These are phyloP conservation scores for Zaprionus africanus DNA, from an alignment of 1,140 invertebrate species.

Conservation along the genomic window DNA sequence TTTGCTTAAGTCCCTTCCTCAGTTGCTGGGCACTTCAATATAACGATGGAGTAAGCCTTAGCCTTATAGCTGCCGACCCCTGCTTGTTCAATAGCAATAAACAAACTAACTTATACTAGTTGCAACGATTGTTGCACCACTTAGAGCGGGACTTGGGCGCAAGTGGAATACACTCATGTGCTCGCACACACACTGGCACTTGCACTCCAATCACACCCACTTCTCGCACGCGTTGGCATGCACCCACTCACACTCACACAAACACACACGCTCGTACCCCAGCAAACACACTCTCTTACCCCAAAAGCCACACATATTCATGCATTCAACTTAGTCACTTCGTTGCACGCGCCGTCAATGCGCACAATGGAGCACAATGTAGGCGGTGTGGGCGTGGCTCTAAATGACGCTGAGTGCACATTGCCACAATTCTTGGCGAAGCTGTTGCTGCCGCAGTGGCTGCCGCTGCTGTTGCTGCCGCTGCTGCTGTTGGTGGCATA, in stretches of 20 bases:
- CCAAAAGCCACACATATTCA: constrained; percentile 26
- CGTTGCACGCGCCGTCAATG: constrained; percentile 54
- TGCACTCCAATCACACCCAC: constrained; percentile 46
- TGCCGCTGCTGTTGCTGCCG: neutral
- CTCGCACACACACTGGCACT: constrained; percentile 31
- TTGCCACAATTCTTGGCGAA: constrained; percentile 70
- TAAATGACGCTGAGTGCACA: constrained; percentile 77
- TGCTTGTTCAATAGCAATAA: constrained; percentile 38
- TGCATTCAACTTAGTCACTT: constrained; percentile 52
- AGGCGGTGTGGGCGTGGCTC: constrained; percentile 45
- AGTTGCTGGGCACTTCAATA: neutral
- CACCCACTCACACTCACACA: constrained; percentile 2
- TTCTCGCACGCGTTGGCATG: constrained; percentile 23
- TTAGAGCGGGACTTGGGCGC: constrained; percentile 12
- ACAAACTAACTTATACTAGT: constrained; percentile 47
- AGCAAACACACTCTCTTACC: constrained; percentile 1
- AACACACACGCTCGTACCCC: neutral
- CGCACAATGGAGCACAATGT: constrained; percentile 55
- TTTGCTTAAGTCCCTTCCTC: neutral
- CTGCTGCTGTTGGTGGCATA: constrained; percentile 58
- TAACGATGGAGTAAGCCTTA: neutral
- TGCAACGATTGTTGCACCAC: constrained; percentile 35
- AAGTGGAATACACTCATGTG: constrained; percentile 6
- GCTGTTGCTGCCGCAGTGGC: constrained; percentile 24
- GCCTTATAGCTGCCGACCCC: neutral